Evolutionary conservation across 2,113 vertebrate genomes (phyloP), one percentile per base, ranked within the genome.

Genomic region (Zingel zingel): DNA sequence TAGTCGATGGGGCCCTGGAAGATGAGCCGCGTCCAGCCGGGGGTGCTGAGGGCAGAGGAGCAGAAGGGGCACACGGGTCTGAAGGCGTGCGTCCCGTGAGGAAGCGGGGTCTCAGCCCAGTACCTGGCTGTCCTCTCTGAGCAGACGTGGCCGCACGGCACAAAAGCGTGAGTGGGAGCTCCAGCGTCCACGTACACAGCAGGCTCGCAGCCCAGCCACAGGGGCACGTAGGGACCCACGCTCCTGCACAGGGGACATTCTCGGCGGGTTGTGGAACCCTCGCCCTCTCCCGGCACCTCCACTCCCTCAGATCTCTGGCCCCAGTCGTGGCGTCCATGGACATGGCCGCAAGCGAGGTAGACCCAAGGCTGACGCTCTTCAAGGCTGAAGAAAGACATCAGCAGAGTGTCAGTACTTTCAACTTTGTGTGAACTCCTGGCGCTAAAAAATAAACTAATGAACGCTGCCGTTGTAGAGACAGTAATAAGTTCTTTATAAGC

Each of bases 281-380:
- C 88, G 1, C 88, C 84, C 3, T 92, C 94, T 12, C 82, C 77
- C 0, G 78, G 88, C 12, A 71, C 81, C 73, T 90, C 91, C 19
- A 86, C 85, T 14, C 87, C 87, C 74, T 95, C 89, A 0, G 94
- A 91, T 54, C 95, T 87, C 88, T 95, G 93, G 61, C 95, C 95
- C 98, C 98, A 99, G 95, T 99, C 97, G 92, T 99, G 98, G 75
- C 98, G 97, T 79, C 98, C 98, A 0, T 99, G 98, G 43, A 99
- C 98, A 0, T 99, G 98, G 59, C 98, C 98, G 1, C 98, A 99
- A 85, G 96, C 94, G 88, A 99, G 97, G 93, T 99, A 99, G 0
- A 97, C 98, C 98, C 98, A 99, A 1, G 98, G 98, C 95, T 99
- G 98, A 76, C 98, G 98, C 88, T 99, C 98, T 85, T 99, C 98